Conservation (phyloP, 1,140 invertebrate species). For the Drosophila guanche region DNA sequence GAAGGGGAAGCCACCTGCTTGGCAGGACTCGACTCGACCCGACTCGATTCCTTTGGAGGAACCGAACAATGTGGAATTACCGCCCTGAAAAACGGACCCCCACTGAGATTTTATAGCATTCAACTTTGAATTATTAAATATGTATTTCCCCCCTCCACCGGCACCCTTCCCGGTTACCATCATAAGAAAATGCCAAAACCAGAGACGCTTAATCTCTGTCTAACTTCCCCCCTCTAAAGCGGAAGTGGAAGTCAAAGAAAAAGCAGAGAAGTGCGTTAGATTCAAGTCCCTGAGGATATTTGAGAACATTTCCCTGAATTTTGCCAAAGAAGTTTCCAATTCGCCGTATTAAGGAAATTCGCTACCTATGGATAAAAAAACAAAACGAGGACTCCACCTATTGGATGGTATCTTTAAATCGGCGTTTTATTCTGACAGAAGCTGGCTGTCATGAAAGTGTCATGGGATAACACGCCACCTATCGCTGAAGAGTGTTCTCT, state of each 20-base stretch:
- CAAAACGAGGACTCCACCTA: too few species aligned
- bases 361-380: too few species aligned
- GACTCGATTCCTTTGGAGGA: neutral
- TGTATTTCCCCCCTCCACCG: slow-evolving; percentile 53
- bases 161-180: too few species aligned
- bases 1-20: slow-evolving; percentile 51
- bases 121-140: slow-evolving; percentile 81
- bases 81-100: slow-evolving; percentile 71
- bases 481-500: too few species aligned
- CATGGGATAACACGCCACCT: too few species aligned
- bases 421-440: too few species aligned
- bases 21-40: slow-evolving; percentile 22
- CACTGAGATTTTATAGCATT: slow-evolving; percentile 80
- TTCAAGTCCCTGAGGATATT: slow-evolving; percentile 34
- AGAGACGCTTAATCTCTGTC: slow-evolving; percentile 38
- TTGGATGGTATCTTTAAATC: too few species aligned
- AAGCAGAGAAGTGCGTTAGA: slow-evolving; percentile 23
- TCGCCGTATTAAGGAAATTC: too few species aligned
- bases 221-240: neutral
- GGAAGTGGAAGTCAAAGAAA: neutral
- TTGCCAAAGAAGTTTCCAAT: too few species aligned
- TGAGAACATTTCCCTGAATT: slow-evolving; percentile 3
- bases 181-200: slow-evolving; percentile 45
- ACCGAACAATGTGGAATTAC: slow-evolving; percentile 75
- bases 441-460: too few species aligned